These are phyloP conservation scores for Sclerurus mexicanus DNA, from an alignment of 2,113 vertebrate species.

Conservation along the genomic window DNA sequence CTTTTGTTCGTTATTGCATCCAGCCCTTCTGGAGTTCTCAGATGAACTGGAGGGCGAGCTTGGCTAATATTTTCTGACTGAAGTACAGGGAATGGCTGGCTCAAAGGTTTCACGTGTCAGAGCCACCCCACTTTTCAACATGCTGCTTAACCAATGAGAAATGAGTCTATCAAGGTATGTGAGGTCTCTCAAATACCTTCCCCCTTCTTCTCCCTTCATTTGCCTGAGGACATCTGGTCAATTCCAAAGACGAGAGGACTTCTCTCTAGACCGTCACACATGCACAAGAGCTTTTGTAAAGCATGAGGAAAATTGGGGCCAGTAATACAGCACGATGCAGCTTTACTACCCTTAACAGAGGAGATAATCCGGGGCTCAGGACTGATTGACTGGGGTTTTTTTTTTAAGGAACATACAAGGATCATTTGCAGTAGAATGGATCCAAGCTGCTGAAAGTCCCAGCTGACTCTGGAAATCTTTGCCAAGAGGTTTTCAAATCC, in stretches of 20 bases:
- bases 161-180: accelerated
- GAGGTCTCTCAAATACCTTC: neutral
- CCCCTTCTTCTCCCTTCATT: neutral
- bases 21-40: constrained; percentile 13
- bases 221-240: neutral
- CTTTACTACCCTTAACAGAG: neutral
- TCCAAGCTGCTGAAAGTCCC: neutral
- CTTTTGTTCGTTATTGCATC: constrained; percentile 36
- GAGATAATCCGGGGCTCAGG: neutral
- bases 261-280: neutral
- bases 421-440: neutral
- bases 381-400: neutral
- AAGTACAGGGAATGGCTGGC: neutral
- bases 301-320: neutral
- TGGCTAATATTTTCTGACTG: neutral
- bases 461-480: neutral
- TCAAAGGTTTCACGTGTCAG: neutral
- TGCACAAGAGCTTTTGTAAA: neutral
- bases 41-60: neutral
- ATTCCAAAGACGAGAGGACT: neutral
- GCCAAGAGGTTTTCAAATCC: neutral
- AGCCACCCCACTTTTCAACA: neutral
- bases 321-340: accelerated
- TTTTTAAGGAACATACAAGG: neutral
- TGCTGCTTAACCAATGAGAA: neutral